Conservation (phyloP, 2,888 invertebrate species). For the Drosophila picticornis region DNA sequence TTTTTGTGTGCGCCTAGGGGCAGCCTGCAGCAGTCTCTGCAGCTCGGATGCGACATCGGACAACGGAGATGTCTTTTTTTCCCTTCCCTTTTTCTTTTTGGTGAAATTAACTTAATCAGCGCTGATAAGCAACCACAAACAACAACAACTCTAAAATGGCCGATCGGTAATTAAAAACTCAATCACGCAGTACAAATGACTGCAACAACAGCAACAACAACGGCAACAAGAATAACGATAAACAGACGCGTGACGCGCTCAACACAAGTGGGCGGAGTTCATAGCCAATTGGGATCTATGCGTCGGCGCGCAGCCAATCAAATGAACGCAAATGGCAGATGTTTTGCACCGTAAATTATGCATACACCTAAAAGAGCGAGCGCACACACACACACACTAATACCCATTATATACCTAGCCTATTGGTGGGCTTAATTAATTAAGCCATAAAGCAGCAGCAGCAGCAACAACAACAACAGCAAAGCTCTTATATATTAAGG, state of each 20-base stretch:
- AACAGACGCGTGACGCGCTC: conserved; percentile 24
- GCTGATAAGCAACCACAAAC: conserved; percentile 65
- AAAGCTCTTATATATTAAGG: conserved; percentile 36
- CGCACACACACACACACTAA: not conserved
- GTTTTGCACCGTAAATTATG: conserved; percentile 58
- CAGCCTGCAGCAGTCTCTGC: conserved; percentile 8
- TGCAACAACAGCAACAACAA: conserved; percentile 15
- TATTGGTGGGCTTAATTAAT: conserved; percentile 61
- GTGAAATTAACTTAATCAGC: conserved; percentile 76
- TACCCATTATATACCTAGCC: conserved; percentile 19
- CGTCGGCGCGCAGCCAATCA: conserved; percentile 62
- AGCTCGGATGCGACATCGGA: conserved; percentile 8
- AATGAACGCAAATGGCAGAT: conserved; percentile 60
- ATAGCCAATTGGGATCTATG: conserved; percentile 48
- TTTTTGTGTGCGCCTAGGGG: conserved; percentile 65
- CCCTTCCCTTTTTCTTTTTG: conserved; percentile 18
- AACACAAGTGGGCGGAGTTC: conserved; percentile 50
- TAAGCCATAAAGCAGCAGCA: conserved; percentile 70
- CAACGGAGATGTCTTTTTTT: conserved; percentile 9
- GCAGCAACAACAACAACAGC: not conserved
- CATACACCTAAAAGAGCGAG: conserved; percentile 21
- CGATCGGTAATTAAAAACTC: conserved; percentile 63
- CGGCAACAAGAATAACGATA: conserved; percentile 11
- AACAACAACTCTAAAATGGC: conserved; percentile 31
- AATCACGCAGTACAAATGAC: conserved; percentile 54